Evolutionary conservation across 2,888 invertebrate species (phyloP), one percentile per base, ranked within the genome.

Genomic region (Archips crataeganus): DNA sequence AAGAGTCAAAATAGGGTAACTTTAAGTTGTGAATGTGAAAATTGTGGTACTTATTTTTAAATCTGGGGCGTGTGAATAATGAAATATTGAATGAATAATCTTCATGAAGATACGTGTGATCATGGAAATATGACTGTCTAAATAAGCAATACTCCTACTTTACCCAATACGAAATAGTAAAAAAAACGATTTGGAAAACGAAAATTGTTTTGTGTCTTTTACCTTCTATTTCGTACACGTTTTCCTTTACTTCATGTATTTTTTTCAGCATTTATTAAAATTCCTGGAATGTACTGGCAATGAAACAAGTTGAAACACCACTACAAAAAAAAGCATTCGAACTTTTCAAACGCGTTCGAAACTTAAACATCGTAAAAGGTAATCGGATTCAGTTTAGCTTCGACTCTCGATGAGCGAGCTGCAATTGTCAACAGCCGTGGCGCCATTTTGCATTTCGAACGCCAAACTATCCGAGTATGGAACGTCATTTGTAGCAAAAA

Each of bases 341-440:
- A 85, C 79, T 85, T 83, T 85, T 83, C 81, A 81, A 81, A 83
- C 85, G 85, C 84, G 85, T 89, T 88, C 82, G 78, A 84, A 90
- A 89, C 86, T 88, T 80, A 82, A 87, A 86, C 78, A 84, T 86
- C 86, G 90, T 93, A 93, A 93, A 92, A 86, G 85, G 88, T 91
- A 93, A 93, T 93, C 88, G 91, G 89, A 93, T 90, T 90, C 88
- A 86, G 90, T 90, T 93, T 89, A 91, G 85, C 83, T 88, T 84
- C 84, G 80, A 71, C 78, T 82, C 82, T 79, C 77, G 76, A 75
- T 77, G 77, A 72, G 75, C 75, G 76, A 78, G 75, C 78, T 88
- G 92, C 92, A 90, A 94, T 93, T 92, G 92, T 91, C 90, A 88
- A 89, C 93, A 94, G 85, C 88, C 89, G 94, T 82, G 85, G 81